These are phyloP conservation scores for Armadillidium nasatum DNA, from an alignment of 1,140 invertebrate species.

Conservation along the genomic window DNA sequence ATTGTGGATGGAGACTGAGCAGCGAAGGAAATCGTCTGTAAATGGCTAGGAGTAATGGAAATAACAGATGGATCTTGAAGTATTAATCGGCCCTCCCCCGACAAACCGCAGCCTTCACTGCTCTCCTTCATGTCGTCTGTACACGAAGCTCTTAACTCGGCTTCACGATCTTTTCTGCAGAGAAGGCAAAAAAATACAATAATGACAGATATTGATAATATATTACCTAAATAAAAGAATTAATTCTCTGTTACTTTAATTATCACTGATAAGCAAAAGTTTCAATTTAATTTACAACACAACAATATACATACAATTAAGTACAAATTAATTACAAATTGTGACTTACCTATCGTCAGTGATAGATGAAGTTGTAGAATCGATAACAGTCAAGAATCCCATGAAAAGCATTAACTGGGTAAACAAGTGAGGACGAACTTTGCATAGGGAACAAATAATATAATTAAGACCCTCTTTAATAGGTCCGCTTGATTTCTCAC, in stretches of 20 bases:
- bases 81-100: slow-evolving; percentile 29
- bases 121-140: slow-evolving; percentile 67
- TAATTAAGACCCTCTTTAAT: slow-evolving; percentile 74
- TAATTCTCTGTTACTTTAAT: too few relatives aligned
- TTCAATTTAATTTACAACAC: too few relatives aligned
- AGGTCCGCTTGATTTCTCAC: slow-evolving; percentile 59
- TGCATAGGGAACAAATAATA: slow-evolving; percentile 76
- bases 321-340: not conserved
- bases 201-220: not conserved
- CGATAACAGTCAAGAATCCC: slow-evolving; percentile 58
- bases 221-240: too few relatives aligned
- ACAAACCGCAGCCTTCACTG: slow-evolving; percentile 48
- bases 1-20: slow-evolving; percentile 70
- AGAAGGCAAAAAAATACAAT: not conserved
- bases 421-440: slow-evolving; percentile 62
- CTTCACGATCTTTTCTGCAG: slow-evolving; percentile 50
- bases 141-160: slow-evolving; percentile 47
- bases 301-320: not conserved
- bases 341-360: slow-evolving; percentile 54
- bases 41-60: slow-evolving; percentile 52
- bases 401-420: slow-evolving; percentile 64
- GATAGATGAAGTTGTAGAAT: slow-evolving; percentile 54
- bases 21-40: slow-evolving; percentile 67
- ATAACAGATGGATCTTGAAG: slow-evolving; percentile 38
- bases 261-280: too few relatives aligned